Percentiles rank a stretch among this genome's conserved stretches.
Conservation (phyloP, 2,113 vertebrate species). For the Brienomyrus brachyistius region DNA sequence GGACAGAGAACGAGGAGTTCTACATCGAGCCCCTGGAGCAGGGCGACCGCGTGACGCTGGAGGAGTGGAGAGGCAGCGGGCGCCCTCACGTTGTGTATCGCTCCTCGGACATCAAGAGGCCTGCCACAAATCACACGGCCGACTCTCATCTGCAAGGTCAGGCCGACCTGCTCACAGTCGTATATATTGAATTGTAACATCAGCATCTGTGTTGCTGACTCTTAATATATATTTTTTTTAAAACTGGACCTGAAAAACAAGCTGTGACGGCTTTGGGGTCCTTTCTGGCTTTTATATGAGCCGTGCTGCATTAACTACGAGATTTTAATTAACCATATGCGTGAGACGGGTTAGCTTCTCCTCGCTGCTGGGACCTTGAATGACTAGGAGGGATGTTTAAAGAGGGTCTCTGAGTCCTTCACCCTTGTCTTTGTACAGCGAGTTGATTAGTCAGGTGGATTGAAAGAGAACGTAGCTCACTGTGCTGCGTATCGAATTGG, state of each 20-base stretch:
- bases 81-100: constrained; percentile 86
- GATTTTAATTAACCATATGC: not conserved
- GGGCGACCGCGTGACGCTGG: constrained; percentile 56
- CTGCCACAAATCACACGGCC: constrained; percentile 35
- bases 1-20: constrained; percentile 88
- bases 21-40: constrained; percentile 90
- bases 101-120: constrained; percentile 69
- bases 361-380: not conserved
- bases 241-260: not conserved
- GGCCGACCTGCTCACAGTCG: constrained; percentile 26
- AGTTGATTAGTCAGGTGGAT: not conserved
- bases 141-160: constrained; percentile 76
- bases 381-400: not conserved
- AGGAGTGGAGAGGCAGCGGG: constrained; percentile 67
- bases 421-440: not conserved
- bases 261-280: not conserved
- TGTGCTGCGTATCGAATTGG: not conserved
- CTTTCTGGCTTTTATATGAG: not conserved
- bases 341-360: not conserved
- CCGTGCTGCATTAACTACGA: not conserved
- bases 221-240: not conserved
- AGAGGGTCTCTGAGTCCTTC: not conserved
- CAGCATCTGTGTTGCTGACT: not conserved
- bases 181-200: not conserved
- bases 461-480: not conserved